phyloP scores from a whole-genome alignment of 2,113 vertebrate species.

The Ptyas mucosa region DNA sequence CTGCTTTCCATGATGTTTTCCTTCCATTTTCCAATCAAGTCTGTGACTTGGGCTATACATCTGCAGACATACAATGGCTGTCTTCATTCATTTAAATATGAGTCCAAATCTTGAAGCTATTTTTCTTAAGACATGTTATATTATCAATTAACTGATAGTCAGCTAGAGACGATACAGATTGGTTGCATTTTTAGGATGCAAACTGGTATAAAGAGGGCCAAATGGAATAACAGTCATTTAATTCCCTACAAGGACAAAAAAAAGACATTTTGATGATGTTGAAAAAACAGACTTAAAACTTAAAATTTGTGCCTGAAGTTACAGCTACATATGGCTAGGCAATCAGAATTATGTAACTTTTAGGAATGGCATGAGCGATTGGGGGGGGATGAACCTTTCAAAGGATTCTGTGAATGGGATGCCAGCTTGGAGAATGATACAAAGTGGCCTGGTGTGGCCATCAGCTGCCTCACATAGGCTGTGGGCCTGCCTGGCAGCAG shows the following conservation, averaged over 20 bases:
- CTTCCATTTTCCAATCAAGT: neutral
- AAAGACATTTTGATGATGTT: neutral
- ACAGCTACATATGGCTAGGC: too few species aligned
- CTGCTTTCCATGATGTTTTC: neutral
- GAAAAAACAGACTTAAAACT: neutral
- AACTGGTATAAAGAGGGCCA: constrained; percentile 50
- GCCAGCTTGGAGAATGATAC: too few species aligned
- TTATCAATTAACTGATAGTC: constrained; percentile 29
- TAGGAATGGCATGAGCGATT: too few species aligned
- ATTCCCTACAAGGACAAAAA: constrained; percentile 18
- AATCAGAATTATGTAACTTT: too few species aligned
- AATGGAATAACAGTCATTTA: constrained; percentile 48
- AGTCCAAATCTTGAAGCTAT: neutral
- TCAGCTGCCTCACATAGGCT: too few species aligned
- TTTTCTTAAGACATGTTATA: neutral
- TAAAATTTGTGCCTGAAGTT: too few species aligned
- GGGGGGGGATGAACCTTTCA: too few species aligned
- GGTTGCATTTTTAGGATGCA: constrained; percentile 54
- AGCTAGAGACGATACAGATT: constrained; percentile 37
- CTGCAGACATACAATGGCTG: neutral
- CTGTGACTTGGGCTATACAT: neutral
- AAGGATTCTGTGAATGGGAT: too few species aligned
- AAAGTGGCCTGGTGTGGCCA: too few species aligned
- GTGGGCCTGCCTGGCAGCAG: too few species aligned
- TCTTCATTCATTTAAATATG: neutral